Conservation (phyloP, 2,888 invertebrate genomes). For the Drosophila leonis region DNA sequence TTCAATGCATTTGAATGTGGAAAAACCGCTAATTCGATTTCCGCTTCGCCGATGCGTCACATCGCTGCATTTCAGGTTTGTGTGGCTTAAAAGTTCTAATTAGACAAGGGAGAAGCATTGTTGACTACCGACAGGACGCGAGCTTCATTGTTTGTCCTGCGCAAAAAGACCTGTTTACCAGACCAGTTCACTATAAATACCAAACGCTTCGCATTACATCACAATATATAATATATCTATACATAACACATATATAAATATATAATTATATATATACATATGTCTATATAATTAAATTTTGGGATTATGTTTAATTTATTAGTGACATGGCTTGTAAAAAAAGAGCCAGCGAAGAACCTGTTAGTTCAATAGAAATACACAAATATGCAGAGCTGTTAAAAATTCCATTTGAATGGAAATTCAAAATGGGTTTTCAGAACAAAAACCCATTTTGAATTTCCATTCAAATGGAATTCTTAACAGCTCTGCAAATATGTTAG, state of each 20-base stretch:
- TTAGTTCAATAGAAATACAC: no score
- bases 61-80: conserved; percentile 39
- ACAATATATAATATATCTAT: not conserved
- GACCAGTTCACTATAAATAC: not conserved
- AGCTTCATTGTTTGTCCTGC: not conserved
- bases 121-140: not conserved
- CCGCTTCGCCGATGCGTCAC: conserved; percentile 36
- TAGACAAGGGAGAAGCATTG: conserved; percentile 42
- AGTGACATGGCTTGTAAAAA: no score
- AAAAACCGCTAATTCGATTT: conserved; percentile 62
- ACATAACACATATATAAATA: not conserved
- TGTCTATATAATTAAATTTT: no score
- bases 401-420: no score
- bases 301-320: no score
- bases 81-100: conserved; percentile 65
- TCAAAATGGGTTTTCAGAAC: no score
- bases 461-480: no score
- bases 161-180: not conserved
- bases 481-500: no score
- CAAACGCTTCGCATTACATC: not conserved
- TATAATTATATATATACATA: no score
- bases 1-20: conserved; percentile 42
- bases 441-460: no score
- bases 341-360: no score
- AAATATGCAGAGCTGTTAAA: no score